Percentiles rank a stretch among this genome's conserved stretches.
Conservation (phyloP, 2,797 vertebrate genomes). For the Eospalax fontanierii region DNA sequence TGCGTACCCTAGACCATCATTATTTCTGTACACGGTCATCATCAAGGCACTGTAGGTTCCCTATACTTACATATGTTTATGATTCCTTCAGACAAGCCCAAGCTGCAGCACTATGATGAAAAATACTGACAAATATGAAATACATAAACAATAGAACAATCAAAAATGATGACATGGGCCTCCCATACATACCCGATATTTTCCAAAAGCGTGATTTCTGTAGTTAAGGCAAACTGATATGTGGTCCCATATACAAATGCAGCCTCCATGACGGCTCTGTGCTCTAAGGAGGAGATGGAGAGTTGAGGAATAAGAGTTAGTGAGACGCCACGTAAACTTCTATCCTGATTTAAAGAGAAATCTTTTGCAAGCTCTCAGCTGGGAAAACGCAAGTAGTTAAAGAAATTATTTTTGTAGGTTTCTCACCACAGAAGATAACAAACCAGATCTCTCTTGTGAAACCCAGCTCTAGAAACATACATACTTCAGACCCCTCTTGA, state of each 20-base stretch:
- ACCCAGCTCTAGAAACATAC: background rate
- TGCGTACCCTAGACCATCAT: background rate
- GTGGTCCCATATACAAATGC: slow-evolving; percentile 96
- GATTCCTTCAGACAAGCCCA: slow-evolving; percentile 25
- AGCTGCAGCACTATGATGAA: background rate
- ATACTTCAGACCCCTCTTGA: background rate
- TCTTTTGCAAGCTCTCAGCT: no score
- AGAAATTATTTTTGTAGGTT: background rate
- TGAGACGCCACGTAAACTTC: background rate
- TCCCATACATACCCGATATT: slow-evolving; percentile 91
- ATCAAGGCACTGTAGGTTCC: slow-evolving; percentile 21
- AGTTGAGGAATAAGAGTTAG: slow-evolving; percentile 37
- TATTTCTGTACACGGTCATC: background rate
- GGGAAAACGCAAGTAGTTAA: slow-evolving; percentile 37
- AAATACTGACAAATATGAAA: slow-evolving; percentile 7
- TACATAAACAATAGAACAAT: background rate
- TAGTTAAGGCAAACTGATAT: slow-evolving; percentile 97
- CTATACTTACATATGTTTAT: background rate
- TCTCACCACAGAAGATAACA: slow-evolving; percentile 17
- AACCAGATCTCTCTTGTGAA: slow-evolving; percentile 46
- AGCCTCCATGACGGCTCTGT: slow-evolving; percentile 96
- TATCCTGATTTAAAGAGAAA: background rate
- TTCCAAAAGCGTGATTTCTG: slow-evolving; percentile 92
- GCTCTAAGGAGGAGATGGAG: slow-evolving; percentile 89
- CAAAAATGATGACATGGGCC: background rate